Evolutionary conservation across 2,888 invertebrate species (phyloP), one percentile per base, ranked within the genome.

Genomic region (Sarcophaga carnaria): DNA sequence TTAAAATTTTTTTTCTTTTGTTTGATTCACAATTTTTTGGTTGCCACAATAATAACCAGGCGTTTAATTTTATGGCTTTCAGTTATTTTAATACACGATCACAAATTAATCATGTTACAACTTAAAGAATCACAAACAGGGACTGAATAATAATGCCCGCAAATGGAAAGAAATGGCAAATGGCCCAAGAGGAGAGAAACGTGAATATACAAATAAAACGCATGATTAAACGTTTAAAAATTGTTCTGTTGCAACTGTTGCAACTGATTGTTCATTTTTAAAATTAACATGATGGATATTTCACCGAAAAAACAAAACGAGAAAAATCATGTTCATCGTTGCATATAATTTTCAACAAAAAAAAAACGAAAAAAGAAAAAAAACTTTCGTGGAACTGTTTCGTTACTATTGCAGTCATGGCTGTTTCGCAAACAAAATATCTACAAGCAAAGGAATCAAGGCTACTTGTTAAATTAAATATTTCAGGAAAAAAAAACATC

Each of bases 71-170:
- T 87, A 87, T 87, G 79, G 87, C 87, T 87, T 76, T 87, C 81
- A 87, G 87, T 87, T 87, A 87, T 87, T 84, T 87, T 87, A 84
- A 87, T 87, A 87, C 87, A 87, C 87, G 87, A 87, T 87, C 84
- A 84, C 87, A 87, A 87, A 87, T 87, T 87, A 87, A 87, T 87
- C 87, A 87, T 84, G 87, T 84, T 87, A 79, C 79, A 87, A 81
- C 66, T 84, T 66, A 71, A 81, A 81, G 81, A 83, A 79, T 70
- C 71, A 72, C 63, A 71, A 69, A 27, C 27, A 20, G 11, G 12
- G 59, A 62, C 60, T 20, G 11, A 67, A 60, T 25, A 63, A 75
- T 45, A 70, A 25, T 4, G 47, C 17, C 17, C 25, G n/a, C 27
- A 45, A n/a, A 37, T n/a, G 17, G 37, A 17, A 12, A 17, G 60